Evolutionary conservation across 2,113 vertebrate genomes (phyloP).

Genomic region (Galeopterus variegatus): DNA sequence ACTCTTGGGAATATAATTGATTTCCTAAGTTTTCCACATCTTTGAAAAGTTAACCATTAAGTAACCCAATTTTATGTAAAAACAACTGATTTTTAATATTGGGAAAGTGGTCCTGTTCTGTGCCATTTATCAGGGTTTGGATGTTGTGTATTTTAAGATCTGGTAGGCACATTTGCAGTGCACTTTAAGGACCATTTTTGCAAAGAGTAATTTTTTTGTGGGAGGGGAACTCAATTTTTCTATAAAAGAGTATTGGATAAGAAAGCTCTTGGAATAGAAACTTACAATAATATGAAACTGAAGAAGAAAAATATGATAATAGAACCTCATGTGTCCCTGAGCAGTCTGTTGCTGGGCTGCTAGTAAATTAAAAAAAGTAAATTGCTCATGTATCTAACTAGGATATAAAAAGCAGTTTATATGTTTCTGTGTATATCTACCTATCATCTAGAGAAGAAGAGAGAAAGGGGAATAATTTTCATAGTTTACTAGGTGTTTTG

Average conservation of each 20-base stretch:
- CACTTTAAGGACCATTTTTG: not conserved
- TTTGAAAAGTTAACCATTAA: constrained; percentile 25
- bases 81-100: constrained; percentile 18
- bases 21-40: constrained; percentile 28
- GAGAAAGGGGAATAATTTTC: not conserved
- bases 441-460: not conserved
- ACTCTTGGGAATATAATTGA: constrained; percentile 26
- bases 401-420: not conserved
- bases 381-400: not conserved
- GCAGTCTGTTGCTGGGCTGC: not conserved
- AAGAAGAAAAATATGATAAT: not conserved
- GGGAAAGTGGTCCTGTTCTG: not conserved
- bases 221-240: not conserved
- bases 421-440: not conserved
- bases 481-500: not conserved
- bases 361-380: not conserved
- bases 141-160: not conserved
- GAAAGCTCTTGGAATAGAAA: constrained; percentile 41
- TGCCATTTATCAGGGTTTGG: not conserved
- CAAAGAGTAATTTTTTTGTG: constrained; percentile 7
- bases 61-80: constrained; percentile 48
- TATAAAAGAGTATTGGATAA: not conserved
- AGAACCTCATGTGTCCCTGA: not conserved
- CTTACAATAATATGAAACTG: constrained; percentile 5
- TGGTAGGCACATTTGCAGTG: not conserved